Percentiles rank a stretch among this genome's conserved stretches.
Evolutionary conservation across 2,113 vertebrate species (phyloP).

Genomic region (Serinus canaria): DNA sequence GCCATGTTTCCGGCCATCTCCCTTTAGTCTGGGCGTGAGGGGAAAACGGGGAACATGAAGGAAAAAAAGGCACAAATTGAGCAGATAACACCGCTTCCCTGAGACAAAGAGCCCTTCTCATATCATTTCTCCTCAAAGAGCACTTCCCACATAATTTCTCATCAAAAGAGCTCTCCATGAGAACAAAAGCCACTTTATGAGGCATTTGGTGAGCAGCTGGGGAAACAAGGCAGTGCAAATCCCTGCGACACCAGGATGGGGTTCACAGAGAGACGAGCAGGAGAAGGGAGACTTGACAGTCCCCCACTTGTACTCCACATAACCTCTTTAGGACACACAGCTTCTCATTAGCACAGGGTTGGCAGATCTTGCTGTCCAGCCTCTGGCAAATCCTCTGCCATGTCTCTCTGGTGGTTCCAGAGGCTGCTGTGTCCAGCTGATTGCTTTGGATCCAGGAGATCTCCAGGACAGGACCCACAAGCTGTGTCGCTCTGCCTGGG

Average conservation of each 20-base stretch:
- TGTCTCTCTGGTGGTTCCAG: fast-evolving
- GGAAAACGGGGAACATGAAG: neutral
- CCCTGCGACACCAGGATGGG: too few species aligned
- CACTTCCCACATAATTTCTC: neutral
- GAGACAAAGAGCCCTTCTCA: neutral
- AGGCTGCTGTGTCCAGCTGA: neutral
- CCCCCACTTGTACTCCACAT: too few species aligned
- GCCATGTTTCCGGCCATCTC: neutral
- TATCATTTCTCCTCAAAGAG: neutral
- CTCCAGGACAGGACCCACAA: fast-evolving
- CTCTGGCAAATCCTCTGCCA: neutral
- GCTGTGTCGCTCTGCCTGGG: fast-evolving
- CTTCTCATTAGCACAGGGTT: neutral
- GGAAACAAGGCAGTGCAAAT: neutral
- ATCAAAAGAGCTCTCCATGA: neutral
- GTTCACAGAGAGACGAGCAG: fast-evolving
- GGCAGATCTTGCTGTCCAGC: neutral
- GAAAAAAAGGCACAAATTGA: neutral
- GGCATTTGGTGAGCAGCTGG: neutral
- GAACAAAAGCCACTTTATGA: neutral
- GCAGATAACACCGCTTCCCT: neutral
- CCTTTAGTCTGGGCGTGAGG: neutral
- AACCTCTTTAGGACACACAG: fast-evolving
- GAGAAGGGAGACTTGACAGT: neutral
- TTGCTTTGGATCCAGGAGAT: neutral